phyloP scores from a whole-genome alignment of 2,888 invertebrate genomes.

The Cetonia aurata region DNA sequence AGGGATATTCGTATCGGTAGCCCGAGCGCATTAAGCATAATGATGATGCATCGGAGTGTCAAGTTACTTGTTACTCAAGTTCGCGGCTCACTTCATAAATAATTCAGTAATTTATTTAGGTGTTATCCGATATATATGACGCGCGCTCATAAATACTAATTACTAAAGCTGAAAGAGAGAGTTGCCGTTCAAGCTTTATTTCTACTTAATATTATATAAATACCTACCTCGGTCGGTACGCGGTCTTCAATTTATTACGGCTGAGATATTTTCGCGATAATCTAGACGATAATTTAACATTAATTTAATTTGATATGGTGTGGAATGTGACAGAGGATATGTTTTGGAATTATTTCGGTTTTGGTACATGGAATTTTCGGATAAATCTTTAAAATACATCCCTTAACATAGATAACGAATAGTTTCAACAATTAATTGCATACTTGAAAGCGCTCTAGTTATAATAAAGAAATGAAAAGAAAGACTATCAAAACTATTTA shows the following conservation, averaged over 20 bases:
- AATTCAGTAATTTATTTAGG: slow-evolving; percentile 49
- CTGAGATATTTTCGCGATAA: slow-evolving; percentile 33
- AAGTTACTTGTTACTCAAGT: slow-evolving; percentile 48
- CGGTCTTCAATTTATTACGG: slow-evolving; percentile 37
- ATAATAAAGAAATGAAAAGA: too few relatives aligned
- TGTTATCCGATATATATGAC: slow-evolving; percentile 48
- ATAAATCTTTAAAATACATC: too few relatives aligned
- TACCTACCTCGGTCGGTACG: slow-evolving; percentile 24
- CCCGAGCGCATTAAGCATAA: slow-evolving; percentile 47
- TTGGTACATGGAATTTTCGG: neutral
- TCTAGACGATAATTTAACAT: slow-evolving; percentile 42
- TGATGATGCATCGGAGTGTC: slow-evolving; percentile 49
- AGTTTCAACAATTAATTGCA: too few relatives aligned
- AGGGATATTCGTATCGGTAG: slow-evolving; percentile 45
- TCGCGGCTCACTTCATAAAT: slow-evolving; percentile 46
- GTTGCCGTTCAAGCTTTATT: slow-evolving; percentile 33
- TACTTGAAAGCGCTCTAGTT: too few relatives aligned
- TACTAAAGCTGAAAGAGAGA: slow-evolving; percentile 39
- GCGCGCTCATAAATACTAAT: slow-evolving; percentile 48
- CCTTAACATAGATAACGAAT: too few relatives aligned
- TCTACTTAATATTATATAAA: slow-evolving; percentile 38
- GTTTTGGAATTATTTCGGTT: neutral
- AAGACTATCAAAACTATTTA: too few relatives aligned
- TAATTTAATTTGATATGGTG: slow-evolving; percentile 41
- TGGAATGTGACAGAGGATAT: neutral